These are phyloP conservation scores for Lypha dubia DNA, from an alignment of 2,888 invertebrate species.

Conservation along the genomic window DNA sequence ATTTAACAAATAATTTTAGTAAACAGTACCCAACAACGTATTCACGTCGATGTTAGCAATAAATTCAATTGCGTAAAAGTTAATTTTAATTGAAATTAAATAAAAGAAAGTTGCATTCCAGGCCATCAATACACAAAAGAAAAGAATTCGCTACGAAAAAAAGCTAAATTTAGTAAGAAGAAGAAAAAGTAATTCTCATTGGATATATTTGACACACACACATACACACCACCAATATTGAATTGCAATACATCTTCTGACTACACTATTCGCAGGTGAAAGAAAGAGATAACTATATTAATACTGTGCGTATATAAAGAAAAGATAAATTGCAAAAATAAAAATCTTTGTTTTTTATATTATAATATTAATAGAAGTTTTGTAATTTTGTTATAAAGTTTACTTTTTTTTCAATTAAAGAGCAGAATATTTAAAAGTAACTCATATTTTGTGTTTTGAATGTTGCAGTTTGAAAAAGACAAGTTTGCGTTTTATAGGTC, in stretches of 20 bases:
- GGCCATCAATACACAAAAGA: constrained; percentile 54
- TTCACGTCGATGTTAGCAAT: constrained; percentile 36
- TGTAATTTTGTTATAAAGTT: constrained; percentile 36
- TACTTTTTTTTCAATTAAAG: constrained; percentile 23
- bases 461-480: constrained; percentile 24
- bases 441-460: constrained; percentile 27
- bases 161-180: constrained; percentile 47
- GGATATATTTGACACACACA: constrained; percentile 49
- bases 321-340: constrained; percentile 62
- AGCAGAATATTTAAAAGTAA: constrained; percentile 15
- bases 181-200: constrained; percentile 68
- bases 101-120: constrained; percentile 68
- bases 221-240: constrained; percentile 36
- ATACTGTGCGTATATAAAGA: constrained; percentile 44
- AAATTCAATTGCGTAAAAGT: constrained; percentile 35
- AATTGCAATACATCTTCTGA: constrained; percentile 33
- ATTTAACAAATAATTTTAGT: constrained; percentile 53
- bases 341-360: constrained; percentile 37
- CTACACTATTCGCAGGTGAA: constrained; percentile 12
- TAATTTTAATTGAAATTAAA: constrained; percentile 26
- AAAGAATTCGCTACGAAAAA: constrained; percentile 9
- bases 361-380: constrained; percentile 17
- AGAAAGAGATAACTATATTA: constrained; percentile 48
- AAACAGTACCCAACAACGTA: constrained; percentile 51
- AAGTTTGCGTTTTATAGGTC: constrained; percentile 32